Evolutionary conservation across 1,140 invertebrate species (phyloP).

Genomic region (Conopomorpha cramerella): DNA sequence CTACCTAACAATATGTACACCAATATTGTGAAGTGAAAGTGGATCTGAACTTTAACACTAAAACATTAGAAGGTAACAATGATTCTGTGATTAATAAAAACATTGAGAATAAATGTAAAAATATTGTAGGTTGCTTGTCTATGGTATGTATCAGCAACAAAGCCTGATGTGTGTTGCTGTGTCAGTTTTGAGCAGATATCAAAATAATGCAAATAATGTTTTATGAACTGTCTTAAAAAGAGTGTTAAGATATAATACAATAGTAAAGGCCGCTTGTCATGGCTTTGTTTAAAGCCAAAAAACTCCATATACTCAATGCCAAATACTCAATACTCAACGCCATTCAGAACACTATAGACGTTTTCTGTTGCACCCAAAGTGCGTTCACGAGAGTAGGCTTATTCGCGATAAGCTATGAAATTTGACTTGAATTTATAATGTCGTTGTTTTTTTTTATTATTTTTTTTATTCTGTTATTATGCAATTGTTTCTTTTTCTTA

Average conservation of each 20-base stretch:
- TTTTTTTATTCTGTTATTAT: no score
- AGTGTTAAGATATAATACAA: not conserved
- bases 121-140: conserved; percentile 20
- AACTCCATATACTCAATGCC: no score
- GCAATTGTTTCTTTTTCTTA: no score
- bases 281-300: no score
- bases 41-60: not conserved
- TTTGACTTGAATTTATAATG: no score
- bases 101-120: not conserved
- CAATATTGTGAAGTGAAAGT: not conserved
- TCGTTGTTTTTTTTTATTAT: no score
- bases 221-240: not conserved
- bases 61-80: not conserved
- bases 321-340: no score
- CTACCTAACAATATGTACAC: not conserved
- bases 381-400: no score
- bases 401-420: no score
- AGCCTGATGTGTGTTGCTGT: conserved; percentile 19
- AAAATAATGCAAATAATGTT: conserved; percentile 9
- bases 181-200: conserved; percentile 13
- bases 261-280: no score
- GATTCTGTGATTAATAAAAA: not conserved
- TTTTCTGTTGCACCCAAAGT: no score
- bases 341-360: no score
- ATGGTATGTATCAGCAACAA: conserved; percentile 13